Base-by-base conservation (phyloP, 2,888 invertebrate species). In the Geophilus truncorum region DNA sequence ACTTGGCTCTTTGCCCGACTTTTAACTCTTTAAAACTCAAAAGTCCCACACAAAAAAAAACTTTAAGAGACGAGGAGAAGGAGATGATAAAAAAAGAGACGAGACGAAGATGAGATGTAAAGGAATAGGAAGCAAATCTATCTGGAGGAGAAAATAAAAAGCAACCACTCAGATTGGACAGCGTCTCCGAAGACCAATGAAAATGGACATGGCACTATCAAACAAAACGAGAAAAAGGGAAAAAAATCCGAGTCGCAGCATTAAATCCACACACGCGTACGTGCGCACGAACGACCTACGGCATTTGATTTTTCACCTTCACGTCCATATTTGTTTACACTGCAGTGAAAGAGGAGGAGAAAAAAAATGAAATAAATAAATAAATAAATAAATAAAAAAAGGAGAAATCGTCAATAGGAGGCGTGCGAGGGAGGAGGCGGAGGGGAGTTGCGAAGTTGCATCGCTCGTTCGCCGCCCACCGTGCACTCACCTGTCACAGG, bases 91-190 rank as follows among this genome's bases (percentile, higher is more conserved):
- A 18, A 51, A 51, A 51, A 5, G 51, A 51, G 51, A 18, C 51
- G 51, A 51, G 51, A 51, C 51, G 51, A 51, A 51, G 51, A 51
- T 51, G 51, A 51, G 51, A 51, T 51, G 51, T 51, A 51, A 51
- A 51, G 51, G 70, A 70, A 70, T 70, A 70, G 70, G 12, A 70
- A 70, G 70, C 28, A 70, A 70, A 70, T 70, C 70, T 62, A 62
- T 62, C 23, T 62, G 25, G 70, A 62, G 21, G 7, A 70, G 25
- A 28, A 25, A 70, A 70, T 45, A 70, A 70, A 70, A 70, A 25
- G 5, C 23, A 51, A 28, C 70, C 70, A 28, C 70, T 70, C 70
- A 70, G 25, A 70, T 51, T 51, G 51, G 51, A 51, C 51, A 51
- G 7, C 18, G 70, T 70, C 70, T 70, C 70, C 28, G 28, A 70